These are phyloP conservation scores for Kryphioiulus occultus DNA, from an alignment of 2,888 invertebrate genomes.

Conservation along the genomic window DNA sequence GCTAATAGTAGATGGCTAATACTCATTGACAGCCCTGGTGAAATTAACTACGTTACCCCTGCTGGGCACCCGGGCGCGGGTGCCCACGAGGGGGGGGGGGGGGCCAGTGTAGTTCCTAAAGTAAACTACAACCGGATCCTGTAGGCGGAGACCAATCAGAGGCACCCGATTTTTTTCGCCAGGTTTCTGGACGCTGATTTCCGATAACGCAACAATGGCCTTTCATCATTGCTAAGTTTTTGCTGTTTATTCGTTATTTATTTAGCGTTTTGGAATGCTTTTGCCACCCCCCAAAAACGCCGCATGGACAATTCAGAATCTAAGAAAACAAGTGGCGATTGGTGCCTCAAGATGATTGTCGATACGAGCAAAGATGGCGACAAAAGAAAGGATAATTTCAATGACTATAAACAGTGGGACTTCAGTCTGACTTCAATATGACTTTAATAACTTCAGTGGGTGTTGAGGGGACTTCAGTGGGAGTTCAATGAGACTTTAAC, in stretches of 20 bases:
- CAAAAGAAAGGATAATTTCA: too few relatives aligned
- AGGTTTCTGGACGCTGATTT: neutral
- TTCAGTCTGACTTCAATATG: too few relatives aligned
- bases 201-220: neutral
- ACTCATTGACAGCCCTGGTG: conserved; percentile 38
- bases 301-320: neutral
- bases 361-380: too few relatives aligned
- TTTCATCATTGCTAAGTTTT: neutral
- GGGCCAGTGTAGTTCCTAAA: neutral
- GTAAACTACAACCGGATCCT: conserved; percentile 23
- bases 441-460: too few relatives aligned
- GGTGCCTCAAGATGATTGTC: neutral
- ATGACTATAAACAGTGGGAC: too few relatives aligned
- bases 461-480: too few relatives aligned
- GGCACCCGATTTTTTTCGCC: neutral
- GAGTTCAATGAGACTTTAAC: too few relatives aligned
- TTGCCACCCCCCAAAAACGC: neutral
- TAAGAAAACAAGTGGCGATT: neutral
- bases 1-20: conserved; percentile 44
- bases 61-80: conserved; percentile 2
- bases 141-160: conserved; percentile 16
- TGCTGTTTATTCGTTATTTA: neutral
- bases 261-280: neutral
- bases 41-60: conserved; percentile 1
- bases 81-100: neutral